Evolutionary conservation across 2,797 vertebrate genomes (phyloP), one percentile per base, ranked within the genome.

Genomic region (Malurus leucopterus): DNA sequence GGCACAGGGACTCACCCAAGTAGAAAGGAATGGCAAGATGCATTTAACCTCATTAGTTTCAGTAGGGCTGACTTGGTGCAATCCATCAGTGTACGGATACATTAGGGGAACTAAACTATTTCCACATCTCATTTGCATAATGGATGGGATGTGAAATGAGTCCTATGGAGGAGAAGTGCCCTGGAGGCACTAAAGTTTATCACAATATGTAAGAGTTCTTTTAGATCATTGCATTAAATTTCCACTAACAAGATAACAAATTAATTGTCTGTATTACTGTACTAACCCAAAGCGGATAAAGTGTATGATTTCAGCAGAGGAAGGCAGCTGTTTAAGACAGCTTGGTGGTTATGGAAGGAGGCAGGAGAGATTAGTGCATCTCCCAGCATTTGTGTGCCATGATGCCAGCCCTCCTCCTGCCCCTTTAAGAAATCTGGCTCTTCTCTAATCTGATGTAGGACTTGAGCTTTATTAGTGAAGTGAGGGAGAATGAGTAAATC

Each of bases 41-140:
- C 89, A 95, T 96, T 97, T 97, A 97, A 96, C 96, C 95, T 97
- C 96, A 96, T 97, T 96, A 96, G 91, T 96, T 97, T 96, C 96
- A 93, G 75, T 83, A 94, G 91, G 88, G 91, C 94, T 95, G 93
- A 90, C 95, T 97, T 94, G 87, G 88, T 93, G 89, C 94, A 94
- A 94, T 96, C 94, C 94, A 96, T 97, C 97, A 97, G 96, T 92
- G 93, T 96, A 93, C 86, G 88, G 95, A 95, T 95, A 95, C 91
- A 95, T 96, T 96, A 96, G 93, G 92, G 95, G 95, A 96, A 94
- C 92, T 95, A 94, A 97, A 96, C 96, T 95, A 95, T 97, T 97
- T 97, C 95, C 92, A 96, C 94, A 96, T 96, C 96, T 97, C 96
- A 97, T 97, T 97, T 97, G 69, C 97, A 97, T 97, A 97, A 97